Evolutionary conservation across 1,140 invertebrate species (phyloP), one percentile per base, ranked within the genome.

Genomic region (Bombus consobrinus): DNA sequence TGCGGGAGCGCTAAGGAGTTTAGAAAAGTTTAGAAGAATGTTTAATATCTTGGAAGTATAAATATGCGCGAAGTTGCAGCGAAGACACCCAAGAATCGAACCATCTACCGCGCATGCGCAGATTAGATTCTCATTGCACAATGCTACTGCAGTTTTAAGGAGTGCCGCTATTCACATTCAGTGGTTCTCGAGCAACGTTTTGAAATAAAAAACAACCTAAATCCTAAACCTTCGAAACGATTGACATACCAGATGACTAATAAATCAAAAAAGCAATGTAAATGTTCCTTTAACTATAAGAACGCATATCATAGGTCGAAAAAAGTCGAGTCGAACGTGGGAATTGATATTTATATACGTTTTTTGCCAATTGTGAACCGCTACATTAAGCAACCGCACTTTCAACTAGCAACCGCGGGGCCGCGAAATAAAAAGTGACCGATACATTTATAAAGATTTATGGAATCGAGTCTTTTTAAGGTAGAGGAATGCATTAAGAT

Each of bases 301-400:
- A 41, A 78, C 47, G 18, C 6, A 78, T 25, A 18, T 68, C 5
- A 13, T 34, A 39, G 3, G 9, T n/a, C 22, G 25, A 62, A 62
- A 32, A 3, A 34, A 25, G 6, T 41, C 57, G 34, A 22, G 15
- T 53, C 15, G 57, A 41, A 64, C 25, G 10, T 25, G 15, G 10
- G 37, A 64, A 64, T 18, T 10, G 57, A 78, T 59, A 64, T 32
- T 59, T 39, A 34, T 28, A 12, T 66, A 78, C 13, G 8, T 59
- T 78, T 78, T 28, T 64, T 62, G 37, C 4, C 53, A 41, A 73
- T 34, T 82, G 71, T 39, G 57, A 82, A 82, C 80, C 80, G 53
- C 39, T 74, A 62, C 3, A 43, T 82, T 82, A 47, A 62, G 80
- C 71, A 82, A 82, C 25, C 57, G 37, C 41, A 74, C 80, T 82